These are phyloP conservation scores for Habrosyne pyritoides DNA, from an alignment of 2,888 invertebrate genomes.

Conservation along the genomic window DNA sequence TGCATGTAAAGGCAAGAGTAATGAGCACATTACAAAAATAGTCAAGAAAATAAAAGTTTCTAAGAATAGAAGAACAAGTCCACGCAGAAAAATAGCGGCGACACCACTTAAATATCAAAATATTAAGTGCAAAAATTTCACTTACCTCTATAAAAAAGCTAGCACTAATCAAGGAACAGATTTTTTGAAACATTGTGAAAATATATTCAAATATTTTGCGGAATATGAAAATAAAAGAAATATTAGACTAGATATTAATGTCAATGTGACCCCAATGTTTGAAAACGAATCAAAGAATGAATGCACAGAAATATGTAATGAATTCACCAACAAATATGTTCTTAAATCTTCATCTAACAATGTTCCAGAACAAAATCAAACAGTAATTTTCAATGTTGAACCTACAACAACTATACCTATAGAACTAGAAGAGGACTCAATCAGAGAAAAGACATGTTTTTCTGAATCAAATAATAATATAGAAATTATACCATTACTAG, in stretches of 20 bases:
- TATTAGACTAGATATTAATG: constrained; percentile 57
- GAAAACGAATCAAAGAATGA: constrained; percentile 27
- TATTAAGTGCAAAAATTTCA: constrained; percentile 39
- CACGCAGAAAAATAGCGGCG: background rate
- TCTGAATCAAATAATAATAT: constrained; percentile 29
- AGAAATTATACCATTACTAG: constrained; percentile 56
- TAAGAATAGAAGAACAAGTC: constrained; percentile 6
- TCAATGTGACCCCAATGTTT: constrained; percentile 50
- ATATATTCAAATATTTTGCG: constrained; percentile 52
- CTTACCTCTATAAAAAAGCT: constrained; percentile 39
- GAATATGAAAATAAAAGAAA: constrained; percentile 44
- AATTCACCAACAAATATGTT: constrained; percentile 17
- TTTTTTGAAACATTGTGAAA: constrained; percentile 45
- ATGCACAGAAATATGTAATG: constrained; percentile 17
- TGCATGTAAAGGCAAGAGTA: constrained; percentile 10
- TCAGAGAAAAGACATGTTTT: constrained; percentile 6
- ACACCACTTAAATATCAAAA: constrained; percentile 19
- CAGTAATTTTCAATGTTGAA: constrained; percentile 16
- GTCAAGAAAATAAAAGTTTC: constrained; percentile 18
- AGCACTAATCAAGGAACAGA: constrained; percentile 28
- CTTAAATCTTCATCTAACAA: background rate
- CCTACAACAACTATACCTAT: background rate
- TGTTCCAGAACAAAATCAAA: constrained; percentile 12
- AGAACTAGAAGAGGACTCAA: constrained; percentile 5
- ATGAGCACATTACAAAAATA: constrained; percentile 13